Conservation (phyloP, 2,888 invertebrate genomes). For the Mamestra brassicae region DNA sequence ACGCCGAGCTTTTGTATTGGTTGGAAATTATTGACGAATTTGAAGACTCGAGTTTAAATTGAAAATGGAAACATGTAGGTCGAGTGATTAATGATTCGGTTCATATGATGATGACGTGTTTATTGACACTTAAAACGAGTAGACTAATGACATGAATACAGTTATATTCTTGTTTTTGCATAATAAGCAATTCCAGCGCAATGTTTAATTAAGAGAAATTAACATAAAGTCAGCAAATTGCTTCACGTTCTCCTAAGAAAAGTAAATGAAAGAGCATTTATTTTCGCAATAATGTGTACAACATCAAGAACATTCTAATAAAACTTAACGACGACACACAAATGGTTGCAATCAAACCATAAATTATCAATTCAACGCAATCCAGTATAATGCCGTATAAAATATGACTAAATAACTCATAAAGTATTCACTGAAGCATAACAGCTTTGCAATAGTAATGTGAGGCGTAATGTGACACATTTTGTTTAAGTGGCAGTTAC, state of each 20-base stretch:
- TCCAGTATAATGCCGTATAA: slow-evolving; percentile 72
- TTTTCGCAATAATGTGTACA: slow-evolving; percentile 21
- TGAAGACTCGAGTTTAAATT: slow-evolving; percentile 43
- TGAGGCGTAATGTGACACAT: slow-evolving; percentile 71
- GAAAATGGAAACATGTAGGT: slow-evolving; percentile 32
- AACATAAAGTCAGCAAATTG: slow-evolving; percentile 20
- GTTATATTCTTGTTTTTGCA: not conserved
- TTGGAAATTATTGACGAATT: slow-evolving; percentile 50
- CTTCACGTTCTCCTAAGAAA: slow-evolving; percentile 14
- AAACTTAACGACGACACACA: slow-evolving; percentile 67
- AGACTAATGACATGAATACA: slow-evolving; percentile 24
- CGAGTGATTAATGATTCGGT: slow-evolving; percentile 49
- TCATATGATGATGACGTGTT: slow-evolving; percentile 21
- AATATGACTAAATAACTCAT: slow-evolving; percentile 75
- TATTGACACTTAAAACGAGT: slow-evolving; percentile 38
- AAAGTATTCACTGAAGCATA: slow-evolving; percentile 76
- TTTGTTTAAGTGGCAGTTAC: slow-evolving; percentile 77
- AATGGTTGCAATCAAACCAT: slow-evolving; percentile 70
- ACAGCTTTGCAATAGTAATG: slow-evolving; percentile 70
- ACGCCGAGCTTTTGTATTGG: slow-evolving; percentile 32
- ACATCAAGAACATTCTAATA: slow-evolving; percentile 61
- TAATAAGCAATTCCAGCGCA: not conserved
- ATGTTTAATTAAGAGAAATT: slow-evolving; percentile 39
- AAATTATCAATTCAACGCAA: slow-evolving; percentile 73
- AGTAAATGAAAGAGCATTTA: slow-evolving; percentile 23